Base-by-base conservation (phyloP, 1,140 invertebrate genomes). In the Drosophila suzukii region DNA sequence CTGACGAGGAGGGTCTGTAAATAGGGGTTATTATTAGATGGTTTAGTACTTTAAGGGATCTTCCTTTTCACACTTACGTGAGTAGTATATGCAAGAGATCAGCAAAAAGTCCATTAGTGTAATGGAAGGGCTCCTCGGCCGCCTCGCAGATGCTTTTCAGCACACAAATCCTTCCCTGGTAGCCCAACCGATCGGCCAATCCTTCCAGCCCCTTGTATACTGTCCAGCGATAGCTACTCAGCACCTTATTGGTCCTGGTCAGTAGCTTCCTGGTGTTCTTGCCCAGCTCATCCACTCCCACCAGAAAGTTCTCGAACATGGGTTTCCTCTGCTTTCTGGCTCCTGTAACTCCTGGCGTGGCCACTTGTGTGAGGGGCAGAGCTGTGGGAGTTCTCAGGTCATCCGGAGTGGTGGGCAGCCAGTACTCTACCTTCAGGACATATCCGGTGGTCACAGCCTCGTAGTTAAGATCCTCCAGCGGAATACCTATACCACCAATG, bases 101-200 rank as follows among this genome's bases (percentile, higher is more conserved):
- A n/a, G 94, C 94, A 71, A 95, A 91, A 56, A 96, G 93, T 17
- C 95, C 95, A 76, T 94, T 94, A 74, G 94, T 93, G 81, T 93
- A 93, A 66, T 94, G 94, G 66, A 96, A 95, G 62, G 95, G 95
- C 34, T 94, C 93, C 72, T 95, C 94, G 2, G 95, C 94, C 2
- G 94, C 94, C 92, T 97, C 96, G 85, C 96, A 97, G 85, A 97
- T 95, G 68, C 95, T 94, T 83, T 95, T 94, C 44, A 96, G 93
- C 50, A 97, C 93, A 92, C 96, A 97, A 66, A 94, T 93, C 72
- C 95, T 94, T 10, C 96, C 96, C 71, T 94, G 93, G 65, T 94
- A 93, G 7, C 95, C 95, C 86, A 95, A 93, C 44, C 94, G 84
- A 38, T 76, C 73, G 3, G 85, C 90, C 60, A 92, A 51, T 5